phyloP scores from a whole-genome alignment of 2,888 invertebrate species.

The Orthonychiurus folsomi region DNA sequence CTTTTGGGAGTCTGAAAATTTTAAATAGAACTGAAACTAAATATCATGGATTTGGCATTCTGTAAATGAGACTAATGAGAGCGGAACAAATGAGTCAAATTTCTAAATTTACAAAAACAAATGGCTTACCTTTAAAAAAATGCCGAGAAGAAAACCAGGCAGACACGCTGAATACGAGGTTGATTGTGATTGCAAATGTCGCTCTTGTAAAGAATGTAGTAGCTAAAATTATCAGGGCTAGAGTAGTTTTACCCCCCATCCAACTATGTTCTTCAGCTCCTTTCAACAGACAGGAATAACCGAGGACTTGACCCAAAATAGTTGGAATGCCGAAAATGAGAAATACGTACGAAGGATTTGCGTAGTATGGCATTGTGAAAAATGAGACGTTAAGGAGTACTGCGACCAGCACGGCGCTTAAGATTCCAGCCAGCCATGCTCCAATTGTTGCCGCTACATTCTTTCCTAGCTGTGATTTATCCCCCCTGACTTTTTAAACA shows the following conservation, averaged over 20 bases:
- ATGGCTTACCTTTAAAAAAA: conserved; percentile 27
- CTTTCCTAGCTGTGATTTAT: neutral
- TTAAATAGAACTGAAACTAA: too few species aligned
- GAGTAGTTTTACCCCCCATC: conserved; percentile 30
- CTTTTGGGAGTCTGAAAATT: conserved; percentile 21
- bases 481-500: conserved; percentile 10
- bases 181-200: conserved; percentile 29
- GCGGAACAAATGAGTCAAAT: neutral
- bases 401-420: conserved; percentile 23
- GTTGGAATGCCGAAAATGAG: conserved; percentile 36
- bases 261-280: conserved; percentile 30
- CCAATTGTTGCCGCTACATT: conserved; percentile 10
- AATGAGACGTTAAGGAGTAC: conserved; percentile 27
- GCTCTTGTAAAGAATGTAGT: conserved; percentile 33
- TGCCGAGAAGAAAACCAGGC: conserved; percentile 25
- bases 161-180: conserved; percentile 29
- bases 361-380: conserved; percentile 35
- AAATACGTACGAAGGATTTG: conserved; percentile 31
- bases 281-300: conserved; percentile 21
- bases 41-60: neutral
- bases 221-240: conserved; percentile 28
- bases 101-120: neutral
- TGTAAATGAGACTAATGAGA: too few species aligned
- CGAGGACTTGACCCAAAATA: conserved; percentile 28
- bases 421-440: conserved; percentile 24